Percentiles rank a stretch among this genome's conserved stretches.
Evolutionary conservation across 2,888 invertebrate genomes (phyloP).

Genomic region (Protula sp.): DNA sequence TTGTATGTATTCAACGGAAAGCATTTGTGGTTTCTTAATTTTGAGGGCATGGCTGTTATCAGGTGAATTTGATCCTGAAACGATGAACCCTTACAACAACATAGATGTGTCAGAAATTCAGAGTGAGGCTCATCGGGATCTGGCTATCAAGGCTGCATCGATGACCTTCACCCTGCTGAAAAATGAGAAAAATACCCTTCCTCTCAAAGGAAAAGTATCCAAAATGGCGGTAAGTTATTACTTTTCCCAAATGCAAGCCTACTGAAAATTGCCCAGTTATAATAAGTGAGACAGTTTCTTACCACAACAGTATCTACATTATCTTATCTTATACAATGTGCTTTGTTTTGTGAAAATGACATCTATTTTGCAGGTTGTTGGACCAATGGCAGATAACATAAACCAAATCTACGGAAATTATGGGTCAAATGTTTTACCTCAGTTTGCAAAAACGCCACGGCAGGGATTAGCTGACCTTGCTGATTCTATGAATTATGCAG

Average conservation of each 20-base stretch:
- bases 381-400: constrained; percentile 21
- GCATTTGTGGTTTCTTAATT: too few species aligned
- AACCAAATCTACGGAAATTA: constrained; percentile 26
- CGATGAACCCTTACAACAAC: constrained; percentile 38
- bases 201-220: constrained; percentile 13
- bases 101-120: constrained; percentile 26
- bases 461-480: constrained; percentile 19
- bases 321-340: too few species aligned
- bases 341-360: too few species aligned
- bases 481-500: background rate
- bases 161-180: constrained; percentile 38
- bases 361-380: constrained; percentile 30
- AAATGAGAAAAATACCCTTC: constrained; percentile 27
- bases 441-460: constrained; percentile 16
- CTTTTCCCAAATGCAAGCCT: too few species aligned
- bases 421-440: constrained; percentile 7
- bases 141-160: constrained; percentile 31
- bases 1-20: too few species aligned
- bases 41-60: too few species aligned
- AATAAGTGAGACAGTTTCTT: too few species aligned
- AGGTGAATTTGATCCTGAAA: constrained; percentile 30
- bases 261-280: too few species aligned
- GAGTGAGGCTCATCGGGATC: constrained; percentile 25
- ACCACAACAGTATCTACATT: too few species aligned
- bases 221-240: constrained; percentile 18